phyloP scores from a whole-genome alignment of 2,113 vertebrate species.

The Cairina moschata region DNA sequence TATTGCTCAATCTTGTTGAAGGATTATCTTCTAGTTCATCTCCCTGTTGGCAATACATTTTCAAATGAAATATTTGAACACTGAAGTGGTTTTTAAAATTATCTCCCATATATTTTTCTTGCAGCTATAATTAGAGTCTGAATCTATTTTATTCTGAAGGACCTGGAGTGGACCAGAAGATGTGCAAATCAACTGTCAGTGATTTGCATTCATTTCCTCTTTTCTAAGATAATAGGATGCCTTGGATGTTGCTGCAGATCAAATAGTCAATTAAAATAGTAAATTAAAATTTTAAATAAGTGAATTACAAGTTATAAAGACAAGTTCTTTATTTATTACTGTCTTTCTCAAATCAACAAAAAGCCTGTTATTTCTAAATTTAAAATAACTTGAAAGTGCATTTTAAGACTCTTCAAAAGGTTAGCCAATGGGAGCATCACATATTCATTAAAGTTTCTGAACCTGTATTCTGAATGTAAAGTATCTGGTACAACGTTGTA shows the following conservation, averaged over 20 bases:
- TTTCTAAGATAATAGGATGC: conserved; percentile 52
- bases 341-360: not conserved
- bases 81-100: conserved; percentile 57
- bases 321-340: conserved; percentile 1
- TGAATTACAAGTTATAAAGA: conserved; percentile 21
- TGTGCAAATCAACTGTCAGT: conserved; percentile 45
- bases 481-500: not conserved
- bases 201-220: conserved; percentile 52
- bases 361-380: not conserved
- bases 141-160: conserved; percentile 64
- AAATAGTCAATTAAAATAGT: conserved; percentile 51
- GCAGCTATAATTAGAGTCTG: conserved; percentile 60
- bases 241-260: conserved; percentile 46
- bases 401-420: not conserved
- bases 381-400: not conserved
- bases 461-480: not conserved
- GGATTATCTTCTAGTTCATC: conserved; percentile 69
- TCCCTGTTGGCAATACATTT: conserved; percentile 64
- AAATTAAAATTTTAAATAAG: conserved; percentile 54
- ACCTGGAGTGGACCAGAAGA: conserved; percentile 59
- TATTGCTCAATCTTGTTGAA: conserved; percentile 64
- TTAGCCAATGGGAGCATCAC: not conserved
- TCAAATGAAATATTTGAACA: conserved; percentile 72
- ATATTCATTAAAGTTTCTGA: not conserved
- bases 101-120: conserved; percentile 57